These are phyloP conservation scores for Sitta europaea DNA, from an alignment of 2,113 vertebrate species.

Conservation along the genomic window DNA sequence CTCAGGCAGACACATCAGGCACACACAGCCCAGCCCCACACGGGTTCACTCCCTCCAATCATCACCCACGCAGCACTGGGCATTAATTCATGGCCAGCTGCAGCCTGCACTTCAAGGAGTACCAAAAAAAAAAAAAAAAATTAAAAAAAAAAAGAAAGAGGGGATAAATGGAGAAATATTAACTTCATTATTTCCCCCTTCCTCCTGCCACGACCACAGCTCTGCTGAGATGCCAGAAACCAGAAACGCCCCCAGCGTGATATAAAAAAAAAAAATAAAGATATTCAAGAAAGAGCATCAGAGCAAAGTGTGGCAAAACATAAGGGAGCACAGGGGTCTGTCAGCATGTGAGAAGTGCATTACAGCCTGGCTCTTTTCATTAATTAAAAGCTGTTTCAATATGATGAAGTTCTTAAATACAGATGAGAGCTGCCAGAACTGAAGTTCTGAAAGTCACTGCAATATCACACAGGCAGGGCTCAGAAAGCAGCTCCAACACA, in stretches of 20 bases:
- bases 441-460: background rate
- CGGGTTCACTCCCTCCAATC: background rate
- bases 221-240: background rate
- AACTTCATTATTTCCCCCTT: background rate
- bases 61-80: background rate
- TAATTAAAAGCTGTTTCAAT: background rate
- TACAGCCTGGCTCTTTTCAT: background rate
- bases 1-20: background rate
- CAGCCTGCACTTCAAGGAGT: background rate
- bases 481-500: background rate
- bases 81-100: background rate
- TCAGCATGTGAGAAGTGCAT: background rate
- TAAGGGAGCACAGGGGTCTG: background rate
- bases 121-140: background rate
- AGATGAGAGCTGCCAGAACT: background rate
- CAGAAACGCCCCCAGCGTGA: rapidly evolving
- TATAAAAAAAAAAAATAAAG: background rate
- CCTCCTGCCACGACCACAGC: background rate
- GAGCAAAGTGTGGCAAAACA: background rate
- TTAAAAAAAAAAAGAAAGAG: background rate
- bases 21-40: background rate
- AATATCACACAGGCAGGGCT: background rate
- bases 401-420: background rate
- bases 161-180: too few species aligned
- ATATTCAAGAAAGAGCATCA: background rate